phyloP scores from a whole-genome alignment of 2,113 vertebrate genomes.

The Rhombomys opimus region DNA sequence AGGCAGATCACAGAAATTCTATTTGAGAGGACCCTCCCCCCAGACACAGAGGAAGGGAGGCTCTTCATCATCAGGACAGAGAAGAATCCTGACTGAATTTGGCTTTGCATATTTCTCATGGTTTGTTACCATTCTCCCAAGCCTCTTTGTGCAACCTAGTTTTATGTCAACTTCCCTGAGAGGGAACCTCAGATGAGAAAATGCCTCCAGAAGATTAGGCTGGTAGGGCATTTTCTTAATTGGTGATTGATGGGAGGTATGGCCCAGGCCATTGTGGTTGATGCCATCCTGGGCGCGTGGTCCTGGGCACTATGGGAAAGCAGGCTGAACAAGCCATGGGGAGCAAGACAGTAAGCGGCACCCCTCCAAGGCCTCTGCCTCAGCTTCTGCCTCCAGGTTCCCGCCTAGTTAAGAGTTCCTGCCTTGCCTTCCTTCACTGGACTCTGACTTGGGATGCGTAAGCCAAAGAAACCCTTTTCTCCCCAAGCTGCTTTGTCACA shows the following conservation, averaged over 20 bases:
- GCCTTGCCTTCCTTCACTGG: neutral
- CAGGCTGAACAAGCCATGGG: neutral
- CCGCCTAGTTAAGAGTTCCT: neutral
- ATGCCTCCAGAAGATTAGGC: neutral
- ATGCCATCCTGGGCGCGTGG: neutral
- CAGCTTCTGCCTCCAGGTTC: neutral
- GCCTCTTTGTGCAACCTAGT: neutral
- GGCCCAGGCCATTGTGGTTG: neutral
- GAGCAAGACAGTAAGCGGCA: neutral
- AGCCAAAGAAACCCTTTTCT: neutral
- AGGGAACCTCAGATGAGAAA: neutral
- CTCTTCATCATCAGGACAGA: neutral
- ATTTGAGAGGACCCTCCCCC: neutral
- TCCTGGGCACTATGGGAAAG: neutral
- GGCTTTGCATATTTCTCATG: neutral
- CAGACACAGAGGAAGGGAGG: neutral
- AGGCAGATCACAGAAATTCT: neutral
- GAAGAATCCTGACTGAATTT: neutral
- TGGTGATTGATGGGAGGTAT: neutral
- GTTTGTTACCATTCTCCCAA: neutral
- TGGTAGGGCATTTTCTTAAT: neutral
- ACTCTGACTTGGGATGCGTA: neutral
- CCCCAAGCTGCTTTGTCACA: neutral
- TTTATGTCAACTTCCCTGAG: neutral
- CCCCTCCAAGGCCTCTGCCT: neutral